Conservation (phyloP, 2,888 invertebrate genomes). For the Drosophila heteroneura region DNA sequence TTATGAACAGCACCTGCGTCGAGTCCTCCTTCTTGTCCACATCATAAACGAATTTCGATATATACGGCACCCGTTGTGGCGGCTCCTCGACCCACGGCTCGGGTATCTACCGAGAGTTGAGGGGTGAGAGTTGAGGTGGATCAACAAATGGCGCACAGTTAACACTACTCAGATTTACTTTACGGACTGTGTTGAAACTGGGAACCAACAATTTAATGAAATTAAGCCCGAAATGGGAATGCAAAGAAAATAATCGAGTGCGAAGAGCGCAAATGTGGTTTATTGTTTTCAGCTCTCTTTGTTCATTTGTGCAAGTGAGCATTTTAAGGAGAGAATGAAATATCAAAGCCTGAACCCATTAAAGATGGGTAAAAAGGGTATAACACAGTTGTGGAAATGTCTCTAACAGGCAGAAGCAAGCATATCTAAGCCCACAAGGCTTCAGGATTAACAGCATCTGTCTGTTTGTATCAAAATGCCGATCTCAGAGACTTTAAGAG, state of each 20-base stretch:
- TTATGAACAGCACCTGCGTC: conserved; percentile 92
- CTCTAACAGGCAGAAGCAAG: neutral
- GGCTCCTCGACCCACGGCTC: conserved; percentile 92
- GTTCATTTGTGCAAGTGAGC: neutral
- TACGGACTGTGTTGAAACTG: neutral
- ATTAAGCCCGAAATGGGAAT: neutral
- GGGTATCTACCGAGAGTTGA: conserved; percentile 53
- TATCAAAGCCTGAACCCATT: neutral
- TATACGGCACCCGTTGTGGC: conserved; percentile 91
- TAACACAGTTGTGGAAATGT: too few species aligned
- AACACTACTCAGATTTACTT: neutral
- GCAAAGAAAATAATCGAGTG: neutral
- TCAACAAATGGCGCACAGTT: conserved; percentile 43
- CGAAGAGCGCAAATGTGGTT: neutral
- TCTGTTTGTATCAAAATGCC: too few species aligned
- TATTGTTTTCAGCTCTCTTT: neutral
- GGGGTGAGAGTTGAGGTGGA: neutral
- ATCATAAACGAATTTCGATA: conserved; percentile 89
- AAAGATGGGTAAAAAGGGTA: neutral
- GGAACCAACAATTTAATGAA: neutral
- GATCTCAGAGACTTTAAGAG: too few species aligned
- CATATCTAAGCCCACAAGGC: too few species aligned
- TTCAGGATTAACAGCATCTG: too few species aligned
- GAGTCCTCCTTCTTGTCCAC: conserved; percentile 92
- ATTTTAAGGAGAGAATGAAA: neutral